Evolutionary conservation across 2,797 vertebrate species (phyloP).

Genomic region (Mormyrus hasselquistii): DNA sequence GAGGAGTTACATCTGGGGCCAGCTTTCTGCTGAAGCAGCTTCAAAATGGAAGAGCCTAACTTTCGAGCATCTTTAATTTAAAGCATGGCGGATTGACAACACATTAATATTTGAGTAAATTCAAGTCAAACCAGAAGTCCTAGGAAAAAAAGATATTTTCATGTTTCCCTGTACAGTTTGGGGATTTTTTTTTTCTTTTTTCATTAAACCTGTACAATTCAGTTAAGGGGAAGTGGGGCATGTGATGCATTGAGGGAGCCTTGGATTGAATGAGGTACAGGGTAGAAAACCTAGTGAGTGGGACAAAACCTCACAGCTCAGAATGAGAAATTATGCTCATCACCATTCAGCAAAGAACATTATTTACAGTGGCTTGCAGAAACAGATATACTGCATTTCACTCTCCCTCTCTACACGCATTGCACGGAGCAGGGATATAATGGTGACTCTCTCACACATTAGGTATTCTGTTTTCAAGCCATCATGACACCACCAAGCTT

Average conservation of each 20-base stretch:
- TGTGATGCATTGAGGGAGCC: not conserved
- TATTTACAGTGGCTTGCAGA: not conserved
- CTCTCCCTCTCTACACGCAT: not conserved
- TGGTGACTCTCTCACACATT: slow-evolving; percentile 5
- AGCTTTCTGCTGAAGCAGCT: not conserved
- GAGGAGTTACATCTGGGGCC: not conserved
- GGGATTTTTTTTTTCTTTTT: not conserved
- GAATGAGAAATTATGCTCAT: not conserved
- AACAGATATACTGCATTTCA: not conserved
- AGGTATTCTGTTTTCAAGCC: not conserved
- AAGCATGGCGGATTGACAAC: not conserved
- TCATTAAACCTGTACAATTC: not conserved
- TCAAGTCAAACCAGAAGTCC: not conserved
- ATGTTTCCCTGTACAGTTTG: not conserved
- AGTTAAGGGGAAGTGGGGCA: not conserved
- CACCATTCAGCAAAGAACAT: not conserved
- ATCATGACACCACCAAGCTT: not conserved
- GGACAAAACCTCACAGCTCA: not conserved
- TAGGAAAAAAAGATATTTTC: not conserved
- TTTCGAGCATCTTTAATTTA: not conserved
- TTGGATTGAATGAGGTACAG: not conserved
- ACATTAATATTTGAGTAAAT: not conserved
- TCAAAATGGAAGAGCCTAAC: not conserved
- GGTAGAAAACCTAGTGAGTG: not conserved
- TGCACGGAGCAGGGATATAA: not conserved